phyloP scores from a whole-genome alignment of 2,888 invertebrate species.

The Sthenelais limicola region DNA sequence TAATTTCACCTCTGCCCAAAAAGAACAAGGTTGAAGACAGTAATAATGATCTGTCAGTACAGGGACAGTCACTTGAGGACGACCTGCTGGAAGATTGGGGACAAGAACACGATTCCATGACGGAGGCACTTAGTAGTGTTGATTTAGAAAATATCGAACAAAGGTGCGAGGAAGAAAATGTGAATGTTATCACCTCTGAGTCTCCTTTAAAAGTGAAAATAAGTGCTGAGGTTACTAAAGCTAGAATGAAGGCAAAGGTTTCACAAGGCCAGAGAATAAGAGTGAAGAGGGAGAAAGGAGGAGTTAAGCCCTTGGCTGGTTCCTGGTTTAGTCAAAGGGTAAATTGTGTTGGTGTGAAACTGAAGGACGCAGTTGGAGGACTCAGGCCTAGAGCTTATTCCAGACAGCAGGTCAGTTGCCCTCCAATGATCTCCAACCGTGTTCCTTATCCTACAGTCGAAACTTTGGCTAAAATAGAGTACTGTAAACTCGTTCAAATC shows the following conservation, averaged over 20 bases:
- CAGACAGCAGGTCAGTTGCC: slow-evolving; percentile 17
- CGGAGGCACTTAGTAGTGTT: neutral
- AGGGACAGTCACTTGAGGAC: neutral
- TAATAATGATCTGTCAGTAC: neutral
- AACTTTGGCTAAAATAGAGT: too few species aligned
- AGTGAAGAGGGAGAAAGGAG: slow-evolving; percentile 13
- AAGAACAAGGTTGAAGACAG: neutral
- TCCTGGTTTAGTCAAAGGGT: neutral
- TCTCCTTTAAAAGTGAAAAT: neutral
- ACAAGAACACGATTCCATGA: slow-evolving; percentile 7
- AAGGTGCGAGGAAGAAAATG: neutral
- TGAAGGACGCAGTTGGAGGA: slow-evolving; percentile 26
- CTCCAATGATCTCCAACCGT: neutral
- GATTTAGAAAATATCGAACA: slow-evolving; percentile 1
- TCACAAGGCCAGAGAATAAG: slow-evolving; percentile 30
- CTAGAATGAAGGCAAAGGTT: slow-evolving; percentile 21
- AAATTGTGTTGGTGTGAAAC: neutral
- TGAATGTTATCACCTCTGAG: too few species aligned
- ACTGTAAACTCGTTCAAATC: too few species aligned
- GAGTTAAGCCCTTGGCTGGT: slow-evolving; percentile 12
- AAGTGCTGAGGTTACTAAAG: slow-evolving; percentile 4
- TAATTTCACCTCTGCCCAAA: neutral
- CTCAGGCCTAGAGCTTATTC: slow-evolving; percentile 13
- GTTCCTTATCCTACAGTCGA: neutral
- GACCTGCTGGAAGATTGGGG: neutral